A percentile compares a stretch with the other conserved stretches of the same genome.
Conservation (phyloP, 2,797 vertebrate species). For the Acipenser transmontanus region DNA sequence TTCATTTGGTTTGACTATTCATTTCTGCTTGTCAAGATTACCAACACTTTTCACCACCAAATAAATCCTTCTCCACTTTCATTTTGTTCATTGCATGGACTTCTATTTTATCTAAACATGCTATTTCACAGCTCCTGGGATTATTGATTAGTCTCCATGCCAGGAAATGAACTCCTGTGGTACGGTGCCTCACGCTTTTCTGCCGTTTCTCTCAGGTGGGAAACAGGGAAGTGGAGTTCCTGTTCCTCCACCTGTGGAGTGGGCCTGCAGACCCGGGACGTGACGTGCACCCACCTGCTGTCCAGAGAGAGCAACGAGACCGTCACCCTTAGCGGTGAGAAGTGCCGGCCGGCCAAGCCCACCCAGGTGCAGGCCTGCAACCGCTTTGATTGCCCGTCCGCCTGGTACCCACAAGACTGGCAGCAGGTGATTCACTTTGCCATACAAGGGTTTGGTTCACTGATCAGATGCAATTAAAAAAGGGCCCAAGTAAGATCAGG, state of each 20-base stretch:
- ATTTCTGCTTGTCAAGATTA: no score
- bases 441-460: no score
- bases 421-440: constrained; percentile 61
- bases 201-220: constrained; percentile 69
- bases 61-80: no score
- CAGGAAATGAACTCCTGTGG: no score
- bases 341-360: constrained; percentile 77
- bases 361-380: constrained; percentile 81
- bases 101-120: no score
- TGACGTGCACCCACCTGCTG: constrained; percentile 71
- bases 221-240: constrained; percentile 77
- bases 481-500: no score
- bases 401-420: constrained; percentile 80
- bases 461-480: no score
- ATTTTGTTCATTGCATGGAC: no score
- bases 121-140: no score
- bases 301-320: constrained; percentile 70
- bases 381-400: constrained; percentile 85
- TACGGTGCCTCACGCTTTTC: background rate
- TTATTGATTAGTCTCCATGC: no score
- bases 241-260: constrained; percentile 90
- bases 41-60: no score
- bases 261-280: constrained; percentile 79
- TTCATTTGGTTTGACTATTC: no score
- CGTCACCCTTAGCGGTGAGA: constrained; percentile 60